Base-by-base conservation (phyloP, 2,113 vertebrate species). In the Larimichthys polyactis region DNA sequence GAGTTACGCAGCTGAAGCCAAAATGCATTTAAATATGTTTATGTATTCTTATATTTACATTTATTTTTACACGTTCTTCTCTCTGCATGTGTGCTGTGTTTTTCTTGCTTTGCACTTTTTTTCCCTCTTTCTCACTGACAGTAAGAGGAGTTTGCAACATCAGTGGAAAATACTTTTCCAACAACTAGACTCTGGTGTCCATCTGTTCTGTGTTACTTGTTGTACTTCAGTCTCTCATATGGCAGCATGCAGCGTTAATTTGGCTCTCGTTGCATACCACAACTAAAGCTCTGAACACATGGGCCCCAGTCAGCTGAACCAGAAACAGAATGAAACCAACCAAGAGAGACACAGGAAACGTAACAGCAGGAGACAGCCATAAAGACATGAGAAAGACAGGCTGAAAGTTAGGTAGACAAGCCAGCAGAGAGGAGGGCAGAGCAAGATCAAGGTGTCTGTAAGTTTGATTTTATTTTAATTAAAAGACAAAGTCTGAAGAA, bases 151-250 rank as follows among this genome's bases (percentile, higher is more conserved):
- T 87, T 88, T 89, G 82, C 83, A 89, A 80, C 86, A 90, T 88
- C 83, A 89, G 91, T 91, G 90, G 92, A 94, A 94, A 94, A 94
- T 93, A 88, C 66, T 91, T 93, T 86, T 93, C 85, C 75, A 84
- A 81, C 79, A 62, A 85, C 24, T 88, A 87, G 89, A 90, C 89
- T 81, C 79, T 87, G 87, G 75, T 81, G 83, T 92, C 90, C 93
- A 94, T 94, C 94, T 95, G 94, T 89, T 93, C 90, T 78, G 82
- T 82, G 91, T 94, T 93, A 94, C 85, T 89, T 81, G 52, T 86
- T 86, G 73, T 84, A 78, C 85, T 86, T 84, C 67, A 81, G 84
- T 85, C 88, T 88, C 83, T 88, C 81, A 77, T 81, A 90, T 90
- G 91, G 92, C 92, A 90, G 89, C 91, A 91, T 83, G 86, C 91